Evolutionary conservation across 2,113 vertebrate genomes (phyloP), one percentile per base, ranked within the genome.

Genomic region (Glaucomys volans): DNA sequence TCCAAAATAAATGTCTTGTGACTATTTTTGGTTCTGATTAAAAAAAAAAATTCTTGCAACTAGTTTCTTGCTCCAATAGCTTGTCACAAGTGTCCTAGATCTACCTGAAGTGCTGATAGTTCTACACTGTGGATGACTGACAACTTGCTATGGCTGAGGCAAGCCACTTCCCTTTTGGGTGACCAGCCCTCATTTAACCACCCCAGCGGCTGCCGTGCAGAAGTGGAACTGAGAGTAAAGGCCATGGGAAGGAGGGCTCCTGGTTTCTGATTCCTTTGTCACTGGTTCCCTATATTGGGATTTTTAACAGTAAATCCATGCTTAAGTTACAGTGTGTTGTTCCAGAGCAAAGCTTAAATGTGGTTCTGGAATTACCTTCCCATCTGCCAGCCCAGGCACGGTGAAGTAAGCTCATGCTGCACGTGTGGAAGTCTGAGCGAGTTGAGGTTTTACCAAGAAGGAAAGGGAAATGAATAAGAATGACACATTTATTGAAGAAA

Each of bases 381-480:
- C 5, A 2, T 37, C 32, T 66, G 87, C n/a, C 11, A 0, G 26
- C 37, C 26, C 17, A 5, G 35, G 32, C 2, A 8, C 1, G 8
- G 28, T 67, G 69, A 57, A 18, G n/a, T n/a, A 35, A 66, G 30
- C 26, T 0, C 17, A 8, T 7, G 4, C 8, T 75, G 5, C 10
- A 0, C 54, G 4, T 8, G 2, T 0, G 14, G 76, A n/a, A 54
- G 37, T 32, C 9, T 14, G 69, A 12, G 24, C 44, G 79, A 90
- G 64, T n/a, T 54, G 86, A 67, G 42, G 30, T 40, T 87, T 94
- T 44, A 42, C 71, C 62, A 72, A 79, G 47, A 86, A 62, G 42
- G 62, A 62, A 67, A 62, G n/a, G 24, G 79, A 93, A 87, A 69
- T 44, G 62, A 86, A 28, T 76, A 62, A 54, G 89, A 74, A 44